A percentile compares a stretch with the other conserved stretches of the same genome.
These are phyloP conservation scores for Lepidonotus clava DNA, from an alignment of 2,888 invertebrate genomes.

Conservation along the genomic window DNA sequence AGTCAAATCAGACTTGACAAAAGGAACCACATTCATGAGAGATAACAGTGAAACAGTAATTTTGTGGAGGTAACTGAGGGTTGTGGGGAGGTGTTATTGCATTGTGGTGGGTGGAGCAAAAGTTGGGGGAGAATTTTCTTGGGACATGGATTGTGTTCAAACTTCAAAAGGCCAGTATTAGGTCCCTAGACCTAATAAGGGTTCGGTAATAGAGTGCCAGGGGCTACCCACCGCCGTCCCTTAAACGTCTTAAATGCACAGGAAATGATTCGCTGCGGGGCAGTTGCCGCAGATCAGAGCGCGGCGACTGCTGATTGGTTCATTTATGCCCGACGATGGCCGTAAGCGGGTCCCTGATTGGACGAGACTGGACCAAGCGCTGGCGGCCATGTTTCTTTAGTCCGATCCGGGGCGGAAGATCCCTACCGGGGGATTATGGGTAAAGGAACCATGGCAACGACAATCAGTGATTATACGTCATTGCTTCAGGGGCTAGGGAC, in stretches of 20 bases:
- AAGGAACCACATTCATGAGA: too few relatives aligned
- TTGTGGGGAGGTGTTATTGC: too few relatives aligned
- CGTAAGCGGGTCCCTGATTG: slow-evolving; percentile 28
- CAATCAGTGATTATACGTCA: slow-evolving; percentile 7
- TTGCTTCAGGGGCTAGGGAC: too few relatives aligned
- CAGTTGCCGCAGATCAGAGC: slow-evolving; percentile 44
- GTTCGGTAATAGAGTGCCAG: not conserved
- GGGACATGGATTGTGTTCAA: not conserved
- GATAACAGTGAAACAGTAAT: too few relatives aligned
- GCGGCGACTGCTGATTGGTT: slow-evolving; percentile 35
- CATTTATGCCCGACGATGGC: slow-evolving; percentile 40
- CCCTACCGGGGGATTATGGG: slow-evolving; percentile 20
- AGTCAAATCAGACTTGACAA: too few relatives aligned
- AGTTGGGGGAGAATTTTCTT: not conserved
- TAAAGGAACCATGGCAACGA: slow-evolving; percentile 2
- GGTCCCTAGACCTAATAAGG: not conserved
- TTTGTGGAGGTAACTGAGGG: too few relatives aligned
- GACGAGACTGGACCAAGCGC: not conserved
- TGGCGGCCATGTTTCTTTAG: not conserved
- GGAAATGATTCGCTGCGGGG: slow-evolving; percentile 45
- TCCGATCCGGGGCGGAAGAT: not conserved
- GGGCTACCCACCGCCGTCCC: not conserved
- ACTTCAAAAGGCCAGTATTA: not conserved
- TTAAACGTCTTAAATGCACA: slow-evolving; percentile 38
- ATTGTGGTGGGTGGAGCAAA: not conserved